Conservation (phyloP, 53 echinoderm and acorn worm species). For the Luidia sarsii region DNA sequence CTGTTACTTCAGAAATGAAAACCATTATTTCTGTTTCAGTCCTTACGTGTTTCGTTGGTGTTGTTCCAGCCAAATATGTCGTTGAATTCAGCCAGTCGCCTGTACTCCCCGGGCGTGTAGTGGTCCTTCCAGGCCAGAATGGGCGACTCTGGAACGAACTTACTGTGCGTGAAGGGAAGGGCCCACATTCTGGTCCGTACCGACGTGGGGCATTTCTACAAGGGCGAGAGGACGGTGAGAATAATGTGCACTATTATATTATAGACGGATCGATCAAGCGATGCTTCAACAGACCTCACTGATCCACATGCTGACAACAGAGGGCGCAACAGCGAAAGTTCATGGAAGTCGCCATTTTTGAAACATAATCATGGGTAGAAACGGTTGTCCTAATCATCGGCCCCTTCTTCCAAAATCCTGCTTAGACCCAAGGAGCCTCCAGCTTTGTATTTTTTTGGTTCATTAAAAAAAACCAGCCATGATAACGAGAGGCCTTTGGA, state of each 20-base stretch:
- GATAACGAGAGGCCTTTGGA: no score
- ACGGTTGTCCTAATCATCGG: background rate
- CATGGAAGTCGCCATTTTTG: background rate
- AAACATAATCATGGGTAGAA: background rate
- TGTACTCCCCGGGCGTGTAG: slow-evolving; percentile 68
- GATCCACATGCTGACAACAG: no score
- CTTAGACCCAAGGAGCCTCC: no score
- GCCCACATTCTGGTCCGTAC: slow-evolving; percentile 67
- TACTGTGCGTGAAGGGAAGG: slow-evolving; percentile 33
- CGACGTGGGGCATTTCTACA: slow-evolving; percentile 82
- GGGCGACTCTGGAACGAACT: slow-evolving; percentile 76
- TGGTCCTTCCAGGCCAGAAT: slow-evolving; percentile 89
- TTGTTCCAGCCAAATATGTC: slow-evolving; percentile 69
- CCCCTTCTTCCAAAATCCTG: no score
- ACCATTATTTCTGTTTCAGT: no score
- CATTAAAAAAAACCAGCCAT: no score
- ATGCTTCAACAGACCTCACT: background rate
- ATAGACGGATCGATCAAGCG: background rate
- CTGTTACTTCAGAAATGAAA: no score
- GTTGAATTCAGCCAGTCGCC: slow-evolving; percentile 59
- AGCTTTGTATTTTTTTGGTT: no score
- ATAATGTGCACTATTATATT: no score
- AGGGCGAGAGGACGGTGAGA: no score
- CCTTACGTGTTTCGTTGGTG: slow-evolving; percentile 70
- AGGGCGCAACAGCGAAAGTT: background rate